phyloP scores from a whole-genome alignment of 2,113 vertebrate species.

The Lasiurus borealis region DNA sequence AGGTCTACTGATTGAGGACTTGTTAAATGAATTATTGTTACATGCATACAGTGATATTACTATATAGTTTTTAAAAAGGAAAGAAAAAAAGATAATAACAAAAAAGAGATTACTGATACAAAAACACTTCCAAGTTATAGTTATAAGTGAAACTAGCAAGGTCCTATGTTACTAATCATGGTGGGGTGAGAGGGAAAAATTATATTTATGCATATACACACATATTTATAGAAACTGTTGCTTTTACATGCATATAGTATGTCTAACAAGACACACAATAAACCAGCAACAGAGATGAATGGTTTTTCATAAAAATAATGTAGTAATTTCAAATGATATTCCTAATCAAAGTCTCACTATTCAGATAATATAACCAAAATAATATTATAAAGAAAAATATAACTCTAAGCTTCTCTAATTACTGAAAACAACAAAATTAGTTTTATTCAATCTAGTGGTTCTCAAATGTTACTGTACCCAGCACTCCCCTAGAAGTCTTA shows the following conservation, averaged over 20 bases:
- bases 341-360: constrained; percentile 33
- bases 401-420: background rate
- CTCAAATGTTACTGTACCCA: background rate
- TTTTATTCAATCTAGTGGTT: background rate
- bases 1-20: background rate
- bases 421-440: constrained; percentile 26
- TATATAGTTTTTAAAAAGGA: background rate
- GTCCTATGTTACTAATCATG: background rate
- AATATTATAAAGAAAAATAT: background rate
- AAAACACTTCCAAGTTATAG: background rate
- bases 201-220: background rate
- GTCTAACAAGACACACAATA: background rate
- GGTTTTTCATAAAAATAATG: constrained; percentile 1
- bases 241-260: constrained; percentile 28
- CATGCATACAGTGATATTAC: background rate
- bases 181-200: background rate
- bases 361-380: constrained; percentile 31
- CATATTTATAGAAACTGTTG: background rate
- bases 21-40: background rate
- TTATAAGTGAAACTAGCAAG: constrained; percentile 1
- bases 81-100: background rate
- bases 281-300: constrained; percentile 9
- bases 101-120: background rate
- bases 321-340: background rate
- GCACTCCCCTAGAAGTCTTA: background rate